These are phyloP conservation scores for Colistium nudipinnis DNA, from an alignment of 2,113 vertebrate species.

Conservation along the genomic window DNA sequence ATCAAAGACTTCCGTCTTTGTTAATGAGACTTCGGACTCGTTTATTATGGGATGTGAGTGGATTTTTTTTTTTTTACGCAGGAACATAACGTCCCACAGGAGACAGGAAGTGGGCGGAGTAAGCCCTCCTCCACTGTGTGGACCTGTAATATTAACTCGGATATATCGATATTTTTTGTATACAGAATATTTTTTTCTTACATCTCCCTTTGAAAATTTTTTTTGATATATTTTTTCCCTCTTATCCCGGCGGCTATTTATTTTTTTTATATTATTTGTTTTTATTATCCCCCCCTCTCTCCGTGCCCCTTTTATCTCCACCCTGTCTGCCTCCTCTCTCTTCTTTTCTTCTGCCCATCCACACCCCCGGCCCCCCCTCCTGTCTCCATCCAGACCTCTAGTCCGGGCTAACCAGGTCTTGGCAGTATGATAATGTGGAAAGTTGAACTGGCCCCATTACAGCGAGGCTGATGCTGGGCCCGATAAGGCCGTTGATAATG, in stretches of 20 bases:
- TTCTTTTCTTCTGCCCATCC: neutral
- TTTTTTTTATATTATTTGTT: too few relatives aligned
- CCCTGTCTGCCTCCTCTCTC: slow-evolving; percentile 35
- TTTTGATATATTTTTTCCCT: too few relatives aligned
- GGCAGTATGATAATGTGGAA: slow-evolving; percentile 99
- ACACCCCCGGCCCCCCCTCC: slow-evolving; percentile 58
- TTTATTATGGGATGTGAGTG: too few relatives aligned
- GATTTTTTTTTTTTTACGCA: too few relatives aligned
- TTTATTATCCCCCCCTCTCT: slow-evolving; percentile 66
- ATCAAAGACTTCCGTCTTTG: too few relatives aligned
- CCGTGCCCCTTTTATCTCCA: slow-evolving; percentile 54
- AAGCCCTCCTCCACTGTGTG: slow-evolving; percentile 50
- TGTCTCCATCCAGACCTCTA: slow-evolving; percentile 84
- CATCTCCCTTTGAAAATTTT: slow-evolving; percentile 33
- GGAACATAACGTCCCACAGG: too few relatives aligned
- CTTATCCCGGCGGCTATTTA: slow-evolving; percentile 22
- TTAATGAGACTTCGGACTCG: too few relatives aligned
- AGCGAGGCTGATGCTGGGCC: slow-evolving; percentile 91
- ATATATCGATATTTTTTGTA: slow-evolving; percentile 16
- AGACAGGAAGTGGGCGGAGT: slow-evolving; percentile 47
- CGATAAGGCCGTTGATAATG: slow-evolving; percentile 96
- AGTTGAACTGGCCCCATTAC: slow-evolving; percentile 99
- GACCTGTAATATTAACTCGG: too few relatives aligned
- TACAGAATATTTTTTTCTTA: slow-evolving; percentile 24
- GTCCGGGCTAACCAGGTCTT: slow-evolving; percentile 91